phyloP scores from a whole-genome alignment of 2,888 invertebrate species.

The Dioctria linearis region DNA sequence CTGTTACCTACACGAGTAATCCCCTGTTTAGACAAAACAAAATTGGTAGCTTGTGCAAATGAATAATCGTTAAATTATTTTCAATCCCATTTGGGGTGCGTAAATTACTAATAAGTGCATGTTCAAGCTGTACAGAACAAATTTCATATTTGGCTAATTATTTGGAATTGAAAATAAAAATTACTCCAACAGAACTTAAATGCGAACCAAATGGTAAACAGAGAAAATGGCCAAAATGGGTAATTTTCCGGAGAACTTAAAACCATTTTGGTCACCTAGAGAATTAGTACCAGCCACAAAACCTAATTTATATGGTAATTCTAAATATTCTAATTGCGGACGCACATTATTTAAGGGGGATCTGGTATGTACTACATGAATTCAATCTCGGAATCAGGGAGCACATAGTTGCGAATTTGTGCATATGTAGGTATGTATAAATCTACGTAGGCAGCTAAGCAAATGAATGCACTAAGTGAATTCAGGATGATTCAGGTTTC shows the following conservation, averaged over 20 bases:
- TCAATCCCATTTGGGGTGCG: too few species aligned
- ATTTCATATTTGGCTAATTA: too few species aligned
- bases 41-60: too few species aligned
- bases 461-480: conserved; percentile 29
- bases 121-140: too few species aligned
- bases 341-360: conserved; percentile 42
- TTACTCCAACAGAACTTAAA: conserved; percentile 2
- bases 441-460: conserved; percentile 32
- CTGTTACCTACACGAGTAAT: too few species aligned
- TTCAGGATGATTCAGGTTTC: conserved; percentile 38
- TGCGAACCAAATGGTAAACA: conserved; percentile 2
- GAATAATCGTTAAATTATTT: too few species aligned
- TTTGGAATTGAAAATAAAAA: not conserved
- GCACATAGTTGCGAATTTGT: conserved; percentile 18
- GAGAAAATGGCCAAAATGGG: conserved; percentile 22
- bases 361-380: conserved; percentile 19
- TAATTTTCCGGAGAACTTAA: conserved; percentile 31
- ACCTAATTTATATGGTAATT: conserved; percentile 46
- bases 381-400: conserved; percentile 38
- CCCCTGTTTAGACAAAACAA: too few species aligned
- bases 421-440: conserved; percentile 12
- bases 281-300: conserved; percentile 40
- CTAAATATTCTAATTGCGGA: conserved; percentile 47
- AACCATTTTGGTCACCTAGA: conserved; percentile 35
- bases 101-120: too few species aligned